phyloP scores from a whole-genome alignment of 2,888 invertebrate genomes.

The Euplagia quadripunctaria region DNA sequence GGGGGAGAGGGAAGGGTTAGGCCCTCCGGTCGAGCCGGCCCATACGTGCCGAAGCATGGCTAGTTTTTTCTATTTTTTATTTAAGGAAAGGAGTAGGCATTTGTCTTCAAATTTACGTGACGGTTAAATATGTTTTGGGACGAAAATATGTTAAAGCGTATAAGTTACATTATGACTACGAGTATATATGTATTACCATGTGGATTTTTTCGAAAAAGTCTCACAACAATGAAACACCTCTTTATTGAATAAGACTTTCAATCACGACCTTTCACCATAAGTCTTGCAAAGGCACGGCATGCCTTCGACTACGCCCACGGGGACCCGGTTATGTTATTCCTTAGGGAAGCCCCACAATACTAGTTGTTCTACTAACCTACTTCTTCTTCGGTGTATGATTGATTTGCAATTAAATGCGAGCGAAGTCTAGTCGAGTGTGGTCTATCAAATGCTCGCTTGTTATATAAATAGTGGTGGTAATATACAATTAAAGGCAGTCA shows the following conservation, averaged over 20 bases:
- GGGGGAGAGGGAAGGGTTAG: too few species aligned
- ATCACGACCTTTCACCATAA: background rate
- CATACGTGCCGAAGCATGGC: too few species aligned
- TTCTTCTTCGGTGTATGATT: background rate
- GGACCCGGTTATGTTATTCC: background rate
- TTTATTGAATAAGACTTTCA: background rate
- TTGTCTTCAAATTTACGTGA: too few species aligned
- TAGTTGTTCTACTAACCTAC: too few species aligned
- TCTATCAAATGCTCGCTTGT: background rate
- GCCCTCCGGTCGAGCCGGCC: too few species aligned
- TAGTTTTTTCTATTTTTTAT: too few species aligned
- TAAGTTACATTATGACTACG: background rate
- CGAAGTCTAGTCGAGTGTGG: background rate
- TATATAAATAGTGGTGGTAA: background rate
- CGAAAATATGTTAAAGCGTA: background rate
- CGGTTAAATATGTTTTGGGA: too few species aligned
- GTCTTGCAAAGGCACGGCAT: background rate
- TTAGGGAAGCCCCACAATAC: background rate
- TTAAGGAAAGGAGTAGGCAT: too few species aligned
- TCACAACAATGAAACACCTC: background rate
- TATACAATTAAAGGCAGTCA: too few species aligned
- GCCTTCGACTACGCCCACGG: background rate
- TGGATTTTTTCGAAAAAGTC: background rate
- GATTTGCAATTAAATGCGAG: background rate
- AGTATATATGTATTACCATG: background rate